Percentiles rank a stretch among this genome's conserved stretches.
These are phyloP conservation scores for Tigriopus japonicus DNA, from an alignment of 1,140 invertebrate genomes.

Conservation along the genomic window DNA sequence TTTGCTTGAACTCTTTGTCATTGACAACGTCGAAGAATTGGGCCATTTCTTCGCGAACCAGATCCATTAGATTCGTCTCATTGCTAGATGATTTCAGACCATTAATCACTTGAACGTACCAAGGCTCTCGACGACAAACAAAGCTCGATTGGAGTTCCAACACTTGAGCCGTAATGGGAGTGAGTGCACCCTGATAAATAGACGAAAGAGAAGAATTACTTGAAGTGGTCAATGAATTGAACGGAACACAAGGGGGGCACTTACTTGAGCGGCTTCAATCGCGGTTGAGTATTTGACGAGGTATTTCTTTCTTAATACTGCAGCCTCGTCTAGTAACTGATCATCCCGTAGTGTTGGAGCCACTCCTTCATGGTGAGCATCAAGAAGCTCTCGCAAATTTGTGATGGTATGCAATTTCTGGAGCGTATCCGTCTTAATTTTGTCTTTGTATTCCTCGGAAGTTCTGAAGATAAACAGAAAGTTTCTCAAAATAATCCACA, in stretches of 20 bases:
- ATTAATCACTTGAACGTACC: constrained; percentile 3
- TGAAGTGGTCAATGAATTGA: background rate
- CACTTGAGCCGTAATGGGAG: constrained; percentile 21
- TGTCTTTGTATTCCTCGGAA: constrained; percentile 32
- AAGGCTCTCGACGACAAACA: background rate
- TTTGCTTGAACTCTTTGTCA: constrained; percentile 9
- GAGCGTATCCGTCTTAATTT: constrained; percentile 35
- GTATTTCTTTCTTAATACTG: constrained; percentile 38
- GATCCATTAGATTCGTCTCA: constrained; percentile 14
- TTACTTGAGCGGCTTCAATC: constrained; percentile 17
- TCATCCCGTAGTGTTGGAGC: constrained; percentile 34
- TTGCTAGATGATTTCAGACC: background rate
- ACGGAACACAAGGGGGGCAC: background rate
- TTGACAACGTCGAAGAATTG: constrained; percentile 17
- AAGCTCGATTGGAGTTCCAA: constrained; percentile 13
- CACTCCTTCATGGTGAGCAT: constrained; percentile 23
- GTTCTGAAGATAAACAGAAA: constrained; percentile 17
- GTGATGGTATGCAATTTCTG: constrained; percentile 46
- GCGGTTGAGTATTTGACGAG: constrained; percentile 30
- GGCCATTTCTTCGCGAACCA: constrained; percentile 28
- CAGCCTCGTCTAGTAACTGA: constrained; percentile 30
- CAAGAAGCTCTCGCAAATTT: constrained; percentile 39
- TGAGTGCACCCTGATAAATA: constrained; percentile 15
- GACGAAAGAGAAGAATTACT: background rate
- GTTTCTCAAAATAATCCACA: background rate